Evolutionary conservation across 2,113 vertebrate species (phyloP).

Genomic region (Oxyura jamaicensis): DNA sequence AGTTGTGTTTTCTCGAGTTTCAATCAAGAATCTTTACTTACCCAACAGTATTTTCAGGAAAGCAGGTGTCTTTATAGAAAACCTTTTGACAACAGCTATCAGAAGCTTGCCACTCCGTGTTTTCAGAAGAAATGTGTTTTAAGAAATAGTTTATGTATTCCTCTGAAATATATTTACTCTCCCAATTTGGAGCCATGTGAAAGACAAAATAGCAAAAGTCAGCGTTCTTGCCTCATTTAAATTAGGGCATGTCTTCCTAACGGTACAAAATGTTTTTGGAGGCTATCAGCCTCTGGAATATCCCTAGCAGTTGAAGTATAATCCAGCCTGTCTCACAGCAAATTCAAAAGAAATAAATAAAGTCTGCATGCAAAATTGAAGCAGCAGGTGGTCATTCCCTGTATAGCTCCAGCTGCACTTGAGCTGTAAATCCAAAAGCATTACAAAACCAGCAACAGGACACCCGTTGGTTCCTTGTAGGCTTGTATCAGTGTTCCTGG

Average conservation of each 20-base stretch:
- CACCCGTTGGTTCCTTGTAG: constrained; percentile 26
- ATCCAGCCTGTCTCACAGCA: constrained; percentile 34
- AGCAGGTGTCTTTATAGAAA: background rate
- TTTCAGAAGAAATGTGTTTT: background rate
- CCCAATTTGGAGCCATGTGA: background rate
- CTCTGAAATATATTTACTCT: background rate
- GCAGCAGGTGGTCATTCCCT: constrained; percentile 65
- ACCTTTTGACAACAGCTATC: background rate
- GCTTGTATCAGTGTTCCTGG: constrained; percentile 15
- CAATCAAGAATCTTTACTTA: background rate
- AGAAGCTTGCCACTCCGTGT: background rate
- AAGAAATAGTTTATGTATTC: background rate
- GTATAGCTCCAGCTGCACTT: constrained; percentile 54
- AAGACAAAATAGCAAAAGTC: background rate
- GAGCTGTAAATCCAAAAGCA: constrained; percentile 60
- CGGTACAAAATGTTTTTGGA: constrained; percentile 41
- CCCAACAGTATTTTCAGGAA: background rate
- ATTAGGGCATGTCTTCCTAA: background rate
- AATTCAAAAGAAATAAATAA: constrained; percentile 53
- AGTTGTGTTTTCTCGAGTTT: background rate
- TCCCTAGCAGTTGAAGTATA: constrained; percentile 22
- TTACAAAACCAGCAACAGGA: constrained; percentile 36
- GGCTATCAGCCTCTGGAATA: constrained; percentile 31
- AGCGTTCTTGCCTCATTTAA: background rate
- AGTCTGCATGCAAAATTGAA: constrained; percentile 62